Conservation (phyloP, 2,113 vertebrate species). For the Ciconia stormi region DNA sequence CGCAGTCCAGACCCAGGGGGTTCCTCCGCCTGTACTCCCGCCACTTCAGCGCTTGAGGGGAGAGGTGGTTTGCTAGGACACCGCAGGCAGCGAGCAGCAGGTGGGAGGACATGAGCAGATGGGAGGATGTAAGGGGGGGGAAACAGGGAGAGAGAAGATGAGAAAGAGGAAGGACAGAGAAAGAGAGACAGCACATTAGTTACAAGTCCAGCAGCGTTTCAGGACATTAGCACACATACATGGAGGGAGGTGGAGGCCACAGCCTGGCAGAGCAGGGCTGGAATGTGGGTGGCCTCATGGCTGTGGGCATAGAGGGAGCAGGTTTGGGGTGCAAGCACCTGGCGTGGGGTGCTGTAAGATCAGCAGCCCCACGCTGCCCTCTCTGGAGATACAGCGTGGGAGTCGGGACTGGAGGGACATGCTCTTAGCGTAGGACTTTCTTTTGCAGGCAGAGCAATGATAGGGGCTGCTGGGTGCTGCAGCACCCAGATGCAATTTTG, state of each 20-base stretch:
- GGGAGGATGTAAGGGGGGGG: neutral
- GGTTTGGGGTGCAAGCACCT: neutral
- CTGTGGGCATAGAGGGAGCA: neutral
- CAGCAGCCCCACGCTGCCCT: neutral
- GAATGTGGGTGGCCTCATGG: neutral
- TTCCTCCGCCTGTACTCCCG: slow-evolving; percentile 92
- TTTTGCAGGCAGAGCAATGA: neutral
- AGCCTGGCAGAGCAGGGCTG: neutral
- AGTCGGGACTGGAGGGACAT: neutral
- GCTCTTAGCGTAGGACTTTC: neutral
- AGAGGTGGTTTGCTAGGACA: slow-evolving; percentile 89
- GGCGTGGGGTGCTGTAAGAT: neutral
- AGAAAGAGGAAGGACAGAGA: neutral
- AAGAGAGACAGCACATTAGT: slow-evolving; percentile 38
- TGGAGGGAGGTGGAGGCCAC: neutral
- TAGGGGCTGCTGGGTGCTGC: neutral
- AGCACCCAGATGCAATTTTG: neutral
- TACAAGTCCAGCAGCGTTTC: neutral
- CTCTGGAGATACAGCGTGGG: neutral
- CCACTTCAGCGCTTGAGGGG: slow-evolving; percentile 96
- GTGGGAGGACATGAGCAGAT: rapidly evolving
- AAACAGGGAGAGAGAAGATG: neutral
- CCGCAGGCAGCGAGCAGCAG: neutral
- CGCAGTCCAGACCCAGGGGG: slow-evolving; percentile 86
- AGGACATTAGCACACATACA: neutral